Evolutionary conservation across 2,888 invertebrate genomes (phyloP).

Genomic region (Agrochola litura): DNA sequence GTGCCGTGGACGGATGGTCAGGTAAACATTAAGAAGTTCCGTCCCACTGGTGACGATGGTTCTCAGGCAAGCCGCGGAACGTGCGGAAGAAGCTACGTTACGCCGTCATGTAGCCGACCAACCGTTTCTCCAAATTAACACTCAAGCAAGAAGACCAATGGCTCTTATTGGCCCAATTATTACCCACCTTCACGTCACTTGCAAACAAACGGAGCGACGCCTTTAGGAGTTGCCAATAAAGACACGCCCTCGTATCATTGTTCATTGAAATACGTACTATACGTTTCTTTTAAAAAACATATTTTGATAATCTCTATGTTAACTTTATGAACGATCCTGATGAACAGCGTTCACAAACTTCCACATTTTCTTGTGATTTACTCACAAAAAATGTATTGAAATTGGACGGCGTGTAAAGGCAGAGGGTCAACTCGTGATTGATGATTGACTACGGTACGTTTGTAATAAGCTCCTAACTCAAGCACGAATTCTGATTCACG

Average conservation of each 20-base stretch:
- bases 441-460: constrained; percentile 77
- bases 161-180: constrained; percentile 55
- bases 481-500: constrained; percentile 78
- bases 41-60: constrained; percentile 68
- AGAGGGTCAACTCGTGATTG: constrained; percentile 77
- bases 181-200: constrained; percentile 29
- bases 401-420: constrained; percentile 47
- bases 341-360: constrained; percentile 32
- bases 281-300: constrained; percentile 5
- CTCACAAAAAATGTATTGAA: constrained; percentile 57
- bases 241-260: constrained; percentile 54
- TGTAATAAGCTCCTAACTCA: constrained; percentile 68
- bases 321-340: constrained; percentile 9
- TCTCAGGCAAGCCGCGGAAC: constrained; percentile 81
- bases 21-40: constrained; percentile 63
- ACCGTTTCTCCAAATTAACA: constrained; percentile 66
- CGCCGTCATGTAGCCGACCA: constrained; percentile 59
- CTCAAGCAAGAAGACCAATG: constrained; percentile 35
- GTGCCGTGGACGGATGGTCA: constrained; percentile 54
- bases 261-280: constrained; percentile 10
- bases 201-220: constrained; percentile 43
- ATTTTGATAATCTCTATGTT: neutral
- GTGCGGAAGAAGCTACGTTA: constrained; percentile 74
- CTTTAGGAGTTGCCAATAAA: constrained; percentile 60
- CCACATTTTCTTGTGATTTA: constrained; percentile 55